Evolutionary conservation across 2,797 vertebrate species (phyloP).

Genomic region (Gymnocypris eckloni): DNA sequence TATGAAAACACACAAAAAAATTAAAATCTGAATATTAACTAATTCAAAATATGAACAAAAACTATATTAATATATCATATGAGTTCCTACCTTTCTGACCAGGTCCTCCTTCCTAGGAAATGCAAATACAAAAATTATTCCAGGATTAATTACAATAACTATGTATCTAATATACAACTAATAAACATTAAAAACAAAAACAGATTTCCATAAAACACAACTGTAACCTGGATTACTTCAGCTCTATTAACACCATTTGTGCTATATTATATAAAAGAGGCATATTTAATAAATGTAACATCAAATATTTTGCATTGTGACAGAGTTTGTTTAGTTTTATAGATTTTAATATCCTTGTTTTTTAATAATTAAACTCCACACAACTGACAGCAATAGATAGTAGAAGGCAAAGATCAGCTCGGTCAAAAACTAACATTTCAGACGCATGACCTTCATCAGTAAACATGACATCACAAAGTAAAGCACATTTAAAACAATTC

Average conservation of each 20-base stretch:
- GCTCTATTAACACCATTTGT: neutral
- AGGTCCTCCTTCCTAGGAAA: constrained; percentile 66
- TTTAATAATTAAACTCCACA: neutral
- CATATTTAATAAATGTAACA: neutral
- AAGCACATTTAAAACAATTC: too few relatives aligned
- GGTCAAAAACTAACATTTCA: too few relatives aligned
- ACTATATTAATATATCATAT: neutral
- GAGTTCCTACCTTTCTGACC: constrained; percentile 67
- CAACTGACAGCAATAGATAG: too few relatives aligned
- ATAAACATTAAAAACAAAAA: neutral
- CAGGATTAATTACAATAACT: neutral
- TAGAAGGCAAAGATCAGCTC: too few relatives aligned
- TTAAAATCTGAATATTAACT: too few relatives aligned
- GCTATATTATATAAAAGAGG: neutral
- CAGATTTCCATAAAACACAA: neutral
- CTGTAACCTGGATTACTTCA: neutral
- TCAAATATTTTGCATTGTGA: too few relatives aligned
- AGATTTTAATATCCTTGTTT: too few relatives aligned
- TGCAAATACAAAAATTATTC: neutral
- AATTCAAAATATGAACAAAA: neutral
- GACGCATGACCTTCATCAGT: too few relatives aligned
- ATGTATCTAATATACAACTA: neutral
- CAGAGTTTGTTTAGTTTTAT: too few relatives aligned
- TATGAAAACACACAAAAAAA: neutral
- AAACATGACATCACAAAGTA: too few relatives aligned